A percentile compares a stretch with the other conserved stretches of the same genome.
These are phyloP conservation scores for Hormiphora californensis DNA, from an alignment of 37 sponge, comb jelly and placozoan species.

Conservation along the genomic window DNA sequence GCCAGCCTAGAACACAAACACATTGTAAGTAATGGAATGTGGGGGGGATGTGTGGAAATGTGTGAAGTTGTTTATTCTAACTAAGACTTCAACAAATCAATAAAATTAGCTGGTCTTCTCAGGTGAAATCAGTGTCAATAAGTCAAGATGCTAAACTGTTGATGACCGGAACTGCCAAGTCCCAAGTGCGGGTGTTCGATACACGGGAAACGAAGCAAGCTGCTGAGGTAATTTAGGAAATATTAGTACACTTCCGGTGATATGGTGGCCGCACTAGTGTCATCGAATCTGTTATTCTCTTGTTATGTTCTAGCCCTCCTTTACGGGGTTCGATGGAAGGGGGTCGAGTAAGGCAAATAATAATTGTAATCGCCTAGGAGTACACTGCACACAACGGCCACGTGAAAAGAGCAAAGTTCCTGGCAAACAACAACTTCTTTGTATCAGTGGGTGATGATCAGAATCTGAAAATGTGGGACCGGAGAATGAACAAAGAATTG, in stretches of 20 bases:
- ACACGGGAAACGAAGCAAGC: not conserved
- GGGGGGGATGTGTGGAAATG: not conserved
- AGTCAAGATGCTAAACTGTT: not conserved
- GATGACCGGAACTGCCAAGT: constrained; percentile 21
- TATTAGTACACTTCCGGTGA: too few relatives aligned
- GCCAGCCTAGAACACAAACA: not conserved
- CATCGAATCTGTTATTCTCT: too few relatives aligned
- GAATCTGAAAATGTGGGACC: constrained; percentile 36
- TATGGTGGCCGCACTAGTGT: too few relatives aligned
- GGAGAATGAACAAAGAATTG: constrained; percentile 2
- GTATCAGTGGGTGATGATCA: constrained; percentile 8
- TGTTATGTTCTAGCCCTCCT: too few relatives aligned
- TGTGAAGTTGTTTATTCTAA: too few relatives aligned
- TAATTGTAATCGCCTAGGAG: too few relatives aligned
- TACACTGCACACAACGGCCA: constrained; percentile 15
- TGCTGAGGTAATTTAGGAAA: not conserved
- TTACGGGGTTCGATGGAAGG: too few relatives aligned
- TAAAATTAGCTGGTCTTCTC: too few relatives aligned
- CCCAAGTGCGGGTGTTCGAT: not conserved
- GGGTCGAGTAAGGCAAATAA: too few relatives aligned
- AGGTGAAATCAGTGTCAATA: constrained; percentile 47
- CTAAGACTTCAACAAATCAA: too few relatives aligned
- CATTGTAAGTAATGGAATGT: not conserved
- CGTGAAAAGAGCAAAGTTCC: constrained; percentile 28
- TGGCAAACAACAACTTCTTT: constrained; percentile 38